Percentiles rank a stretch among this genome's conserved stretches.
Conservation (phyloP, 1,140 invertebrate species). For the Rhagoletis zephyria region DNA sequence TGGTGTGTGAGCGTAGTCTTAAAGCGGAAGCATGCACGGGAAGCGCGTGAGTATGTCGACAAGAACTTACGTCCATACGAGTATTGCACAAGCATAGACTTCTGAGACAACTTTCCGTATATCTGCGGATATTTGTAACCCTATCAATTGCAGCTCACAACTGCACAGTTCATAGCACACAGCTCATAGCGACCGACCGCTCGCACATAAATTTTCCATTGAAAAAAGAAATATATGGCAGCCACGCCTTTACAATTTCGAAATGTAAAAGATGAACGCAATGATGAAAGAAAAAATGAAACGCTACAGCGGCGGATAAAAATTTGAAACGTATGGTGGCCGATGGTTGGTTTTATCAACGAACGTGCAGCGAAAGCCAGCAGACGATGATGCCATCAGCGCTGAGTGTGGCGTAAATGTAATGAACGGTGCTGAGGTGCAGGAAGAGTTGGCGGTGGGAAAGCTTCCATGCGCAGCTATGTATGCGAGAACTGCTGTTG, state of each 20-base stretch:
- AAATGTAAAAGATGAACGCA: conserved; percentile 39
- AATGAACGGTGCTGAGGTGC: background rate
- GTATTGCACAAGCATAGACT: background rate
- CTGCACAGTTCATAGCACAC: background rate
- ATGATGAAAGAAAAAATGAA: background rate
- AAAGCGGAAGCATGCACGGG: conserved; percentile 39
- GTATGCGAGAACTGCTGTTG: background rate
- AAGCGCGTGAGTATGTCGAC: too few species aligned
- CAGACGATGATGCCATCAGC: background rate
- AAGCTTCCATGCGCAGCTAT: too few species aligned
- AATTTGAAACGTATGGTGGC: conserved; percentile 43
- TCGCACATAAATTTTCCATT: conserved; percentile 8
- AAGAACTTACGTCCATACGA: too few species aligned
- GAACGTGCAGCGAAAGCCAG: conserved; percentile 23
- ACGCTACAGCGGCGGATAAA: background rate
- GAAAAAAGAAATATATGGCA: conserved; percentile 43
- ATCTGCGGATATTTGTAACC: conserved; percentile 48
- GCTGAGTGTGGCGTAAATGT: background rate
- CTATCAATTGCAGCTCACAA: conserved; percentile 25
- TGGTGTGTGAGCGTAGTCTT: background rate
- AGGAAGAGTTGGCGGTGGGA: background rate
- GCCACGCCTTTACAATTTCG: conserved; percentile 48
- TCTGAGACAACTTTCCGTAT: conserved; percentile 40
- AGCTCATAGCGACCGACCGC: background rate
- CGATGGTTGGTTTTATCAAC: conserved; percentile 43